These are phyloP conservation scores for Caenorhabditis becei DNA, from an alignment of 2,888 invertebrate genomes.

Conservation along the genomic window DNA sequence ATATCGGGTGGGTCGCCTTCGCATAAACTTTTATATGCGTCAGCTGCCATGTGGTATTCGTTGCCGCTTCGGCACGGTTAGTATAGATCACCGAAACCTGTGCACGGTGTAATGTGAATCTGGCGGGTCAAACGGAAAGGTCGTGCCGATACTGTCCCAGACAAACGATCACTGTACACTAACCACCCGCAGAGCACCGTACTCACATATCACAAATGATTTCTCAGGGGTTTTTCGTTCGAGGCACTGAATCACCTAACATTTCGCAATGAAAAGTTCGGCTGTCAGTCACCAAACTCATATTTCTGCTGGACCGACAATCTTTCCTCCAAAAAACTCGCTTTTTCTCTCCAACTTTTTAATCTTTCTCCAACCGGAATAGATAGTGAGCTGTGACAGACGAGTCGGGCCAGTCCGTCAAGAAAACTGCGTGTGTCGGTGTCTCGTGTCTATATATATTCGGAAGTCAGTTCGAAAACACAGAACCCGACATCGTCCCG, in stretches of 20 bases:
- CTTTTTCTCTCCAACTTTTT: conserved; percentile 13
- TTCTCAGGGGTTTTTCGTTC: neutral
- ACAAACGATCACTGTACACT: neutral
- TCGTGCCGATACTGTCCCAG: neutral
- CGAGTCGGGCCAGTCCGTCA: conserved; percentile 36
- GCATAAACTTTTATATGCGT: conserved; percentile 59
- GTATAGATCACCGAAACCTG: conserved; percentile 17
- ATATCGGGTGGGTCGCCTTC: conserved; percentile 29
- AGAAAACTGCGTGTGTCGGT: conserved; percentile 49
- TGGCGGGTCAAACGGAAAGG: neutral
- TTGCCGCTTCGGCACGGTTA: conserved; percentile 20
- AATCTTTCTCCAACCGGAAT: conserved; percentile 35
- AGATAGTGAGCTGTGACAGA: conserved; percentile 55
- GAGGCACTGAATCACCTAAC: neutral
- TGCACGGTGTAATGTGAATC: conserved; percentile 46
- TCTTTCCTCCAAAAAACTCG: neutral
- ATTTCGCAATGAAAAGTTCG: conserved; percentile 1
- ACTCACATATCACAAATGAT: too few species aligned
- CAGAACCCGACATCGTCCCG: conserved; percentile 25
- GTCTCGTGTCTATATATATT: conserved; percentile 48
- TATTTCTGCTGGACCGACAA: too few species aligned
- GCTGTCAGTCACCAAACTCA: conserved; percentile 4
- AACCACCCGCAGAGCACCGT: too few species aligned
- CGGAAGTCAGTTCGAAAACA: conserved; percentile 52
- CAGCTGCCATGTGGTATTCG: conserved; percentile 59